Evolutionary conservation across 23 tunicate species (phyloP), one percentile per base, ranked within the genome.

Genomic region (Corella eumyota): DNA sequence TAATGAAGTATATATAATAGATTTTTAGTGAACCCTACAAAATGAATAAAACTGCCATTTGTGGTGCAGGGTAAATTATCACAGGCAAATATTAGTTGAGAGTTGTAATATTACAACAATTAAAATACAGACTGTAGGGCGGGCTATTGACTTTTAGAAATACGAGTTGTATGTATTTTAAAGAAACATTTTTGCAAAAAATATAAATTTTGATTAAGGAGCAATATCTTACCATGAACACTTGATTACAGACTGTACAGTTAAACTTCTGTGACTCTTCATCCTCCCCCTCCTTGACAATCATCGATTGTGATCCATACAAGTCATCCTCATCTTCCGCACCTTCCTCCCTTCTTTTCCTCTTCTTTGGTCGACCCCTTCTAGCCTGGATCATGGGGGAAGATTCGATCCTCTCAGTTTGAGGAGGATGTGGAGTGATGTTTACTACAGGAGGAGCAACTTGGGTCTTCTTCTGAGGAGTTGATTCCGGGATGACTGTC

Each of bases 161-260:
- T 0, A 0, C 24, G n/a, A n/a, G n/a, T n/a, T n/a, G n/a, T n/a
- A n/a, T n/a, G n/a, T n/a, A n/a, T n/a, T n/a, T n/a, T n/a, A n/a
- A n/a, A n/a, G n/a, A n/a, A n/a, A n/a, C n/a, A n/a, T n/a, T n/a
- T n/a, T n/a, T n/a, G n/a, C n/a, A n/a, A n/a, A n/a, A n/a, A n/a
- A n/a, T n/a, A n/a, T n/a, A n/a, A n/a, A n/a, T n/a, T n/a, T n/a
- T n/a, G n/a, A n/a, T n/a, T n/a, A n/a, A n/a, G n/a, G n/a, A n/a
- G n/a, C 30, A 11, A 0, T 13, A 22, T 26, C 72, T 9, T 58
- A 81, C 90, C 60, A 66, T 49, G 35, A 56, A 83, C 19, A 49
- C 53, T 27, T 67, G 50, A 34, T 74, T 68, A 48, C 92, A 83
- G 2, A 74, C 56, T 50, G 65, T 67, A 36, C 92, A 83, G 34